Base-by-base conservation (phyloP, 2,888 invertebrate genomes). In the Microdon myrmicae region DNA sequence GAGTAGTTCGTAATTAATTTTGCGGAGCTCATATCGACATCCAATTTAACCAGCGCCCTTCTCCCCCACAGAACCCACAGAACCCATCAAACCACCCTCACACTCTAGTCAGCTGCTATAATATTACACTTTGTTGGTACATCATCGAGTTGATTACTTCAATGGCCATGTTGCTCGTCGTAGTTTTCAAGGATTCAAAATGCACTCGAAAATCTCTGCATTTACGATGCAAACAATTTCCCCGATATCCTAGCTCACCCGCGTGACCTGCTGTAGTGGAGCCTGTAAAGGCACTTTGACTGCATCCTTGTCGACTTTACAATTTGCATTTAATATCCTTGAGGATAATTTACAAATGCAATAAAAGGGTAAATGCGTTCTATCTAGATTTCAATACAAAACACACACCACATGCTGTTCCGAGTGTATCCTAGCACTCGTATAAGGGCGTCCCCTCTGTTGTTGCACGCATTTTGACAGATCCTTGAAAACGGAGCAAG, bases 271-370 rank as follows among this genome's bases (percentile, higher is more conserved):
- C 31, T 4, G 4, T 14, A 4, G 8, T 7, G 19, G 35, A 35
- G 19, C 12, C 20, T 6, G 19, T 8, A n/a, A 13, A 9, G 10
- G 10, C 20, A 23, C 23, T 12, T 14, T 12, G 14, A 13, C 13
- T 12, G 37, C 51, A 64, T 64, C 64, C 64, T 75, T 55, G 60
- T 70, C 68, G 68, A 58, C 67, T 69, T 70, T 61, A 68, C 69
- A 72, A 72, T 72, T 77, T 77, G 75, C 77, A 77, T 78, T 77
- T 77, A 78, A 78, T 77, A 77, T 77, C 78, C 77, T 78, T 75
- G 77, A 76, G 79, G 76, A 78, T 78, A 78, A 78, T 78, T 77
- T 78, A 78, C 77, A 78, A 78, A 78, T 78, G 78, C 77, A 77
- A 77, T 77, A 78, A 77, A n/a, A 78, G 76, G 58, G 73, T 73